These are phyloP conservation scores for Diglossa cyanea DNA, from an alignment of 2,797 vertebrate species.

Conservation along the genomic window DNA sequence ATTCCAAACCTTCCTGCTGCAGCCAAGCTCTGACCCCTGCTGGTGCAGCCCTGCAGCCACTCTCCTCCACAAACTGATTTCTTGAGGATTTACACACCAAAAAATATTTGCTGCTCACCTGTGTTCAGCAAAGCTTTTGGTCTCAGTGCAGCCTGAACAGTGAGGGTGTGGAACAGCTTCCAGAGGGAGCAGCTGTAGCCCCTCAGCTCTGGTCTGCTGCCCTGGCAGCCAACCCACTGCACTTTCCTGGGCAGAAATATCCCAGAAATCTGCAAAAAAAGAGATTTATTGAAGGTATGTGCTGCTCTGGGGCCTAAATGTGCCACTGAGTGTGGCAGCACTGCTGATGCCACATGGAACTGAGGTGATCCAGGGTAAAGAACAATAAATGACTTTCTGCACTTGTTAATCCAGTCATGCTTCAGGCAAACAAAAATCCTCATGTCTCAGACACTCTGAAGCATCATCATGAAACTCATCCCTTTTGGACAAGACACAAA, in stretches of 20 bases:
- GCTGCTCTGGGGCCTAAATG: neutral
- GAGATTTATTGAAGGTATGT: neutral
- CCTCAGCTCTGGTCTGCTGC: constrained; percentile 84
- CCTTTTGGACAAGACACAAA: neutral
- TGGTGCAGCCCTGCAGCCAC: neutral
- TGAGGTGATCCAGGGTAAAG: neutral
- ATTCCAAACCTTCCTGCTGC: neutral
- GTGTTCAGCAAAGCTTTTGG: constrained; percentile 82
- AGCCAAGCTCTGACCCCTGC: constrained; percentile 58
- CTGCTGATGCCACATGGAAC: neutral
- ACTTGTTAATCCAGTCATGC: neutral
- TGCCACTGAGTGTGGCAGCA: neutral
- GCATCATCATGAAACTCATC: neutral
- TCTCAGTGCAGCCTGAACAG: constrained; percentile 78
- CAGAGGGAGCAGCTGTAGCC: constrained; percentile 93
- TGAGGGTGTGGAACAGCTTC: constrained; percentile 90
- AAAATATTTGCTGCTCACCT: constrained; percentile 69
- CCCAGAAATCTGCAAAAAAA: constrained; percentile 85
- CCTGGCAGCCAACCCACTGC: constrained; percentile 91
- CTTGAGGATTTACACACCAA: neutral
- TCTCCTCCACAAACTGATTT: neutral
- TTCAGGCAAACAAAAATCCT: neutral
- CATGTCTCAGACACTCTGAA: neutral
- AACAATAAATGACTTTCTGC: neutral
- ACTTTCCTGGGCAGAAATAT: constrained; percentile 82